phyloP scores from a whole-genome alignment of 2,888 invertebrate species.

The Thelaira solivaga region DNA sequence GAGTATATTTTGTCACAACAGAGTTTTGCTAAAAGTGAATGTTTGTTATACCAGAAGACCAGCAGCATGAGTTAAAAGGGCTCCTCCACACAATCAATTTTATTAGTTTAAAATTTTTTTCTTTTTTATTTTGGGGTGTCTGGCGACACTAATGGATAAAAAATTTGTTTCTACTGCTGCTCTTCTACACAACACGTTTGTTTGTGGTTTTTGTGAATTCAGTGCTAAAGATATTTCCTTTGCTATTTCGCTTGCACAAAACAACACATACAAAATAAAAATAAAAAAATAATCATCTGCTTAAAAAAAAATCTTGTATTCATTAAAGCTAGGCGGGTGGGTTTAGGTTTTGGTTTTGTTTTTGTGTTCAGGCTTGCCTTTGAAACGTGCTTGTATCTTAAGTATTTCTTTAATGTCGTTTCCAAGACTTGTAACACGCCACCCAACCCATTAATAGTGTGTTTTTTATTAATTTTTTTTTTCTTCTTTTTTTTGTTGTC shows the following conservation, averaged over 20 bases:
- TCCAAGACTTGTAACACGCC: constrained; percentile 34
- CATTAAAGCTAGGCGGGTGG: constrained; percentile 10
- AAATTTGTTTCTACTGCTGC: constrained; percentile 10
- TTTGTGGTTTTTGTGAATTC: neutral
- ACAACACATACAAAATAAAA: neutral
- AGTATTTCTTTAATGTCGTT: constrained; percentile 15
- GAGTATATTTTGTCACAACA: constrained; percentile 26
- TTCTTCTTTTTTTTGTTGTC: constrained; percentile 18
- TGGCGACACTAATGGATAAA: constrained; percentile 42
- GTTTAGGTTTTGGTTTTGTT: constrained; percentile 21
- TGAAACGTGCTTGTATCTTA: constrained; percentile 37
- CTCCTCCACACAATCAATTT: constrained; percentile 1
- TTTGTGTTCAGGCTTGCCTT: constrained; percentile 26
- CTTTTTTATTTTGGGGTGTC: constrained; percentile 30
- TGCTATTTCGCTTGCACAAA: neutral
- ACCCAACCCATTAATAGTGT: constrained; percentile 38
- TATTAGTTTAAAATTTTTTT: no score
- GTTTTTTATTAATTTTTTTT: neutral
- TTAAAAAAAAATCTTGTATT: constrained; percentile 23
- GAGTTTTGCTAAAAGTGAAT: neutral
- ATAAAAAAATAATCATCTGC: constrained; percentile 48
- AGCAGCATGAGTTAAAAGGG: constrained; percentile 23
- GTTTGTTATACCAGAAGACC: no score
- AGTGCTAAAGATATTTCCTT: neutral
- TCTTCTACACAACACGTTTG: neutral